A percentile compares a stretch with the other conserved stretches of the same genome.
Conservation (phyloP, 2,888 invertebrate species). For the Drosophila diplacantha region DNA sequence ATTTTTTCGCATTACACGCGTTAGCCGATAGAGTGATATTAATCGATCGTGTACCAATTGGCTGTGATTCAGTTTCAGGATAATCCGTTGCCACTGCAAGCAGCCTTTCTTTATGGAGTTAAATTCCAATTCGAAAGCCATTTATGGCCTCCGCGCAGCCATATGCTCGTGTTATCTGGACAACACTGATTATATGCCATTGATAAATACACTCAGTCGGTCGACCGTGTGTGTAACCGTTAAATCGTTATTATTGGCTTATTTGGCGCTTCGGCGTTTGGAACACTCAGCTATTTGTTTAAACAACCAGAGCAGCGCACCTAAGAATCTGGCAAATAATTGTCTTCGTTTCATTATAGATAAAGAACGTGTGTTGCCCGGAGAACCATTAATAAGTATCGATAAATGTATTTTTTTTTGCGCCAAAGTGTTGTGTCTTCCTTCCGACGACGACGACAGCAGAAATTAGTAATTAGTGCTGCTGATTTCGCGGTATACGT, state of each 20-base stretch:
- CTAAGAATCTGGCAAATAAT: constrained; percentile 38
- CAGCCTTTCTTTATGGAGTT: constrained; percentile 6
- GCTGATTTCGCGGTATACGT: constrained; percentile 30
- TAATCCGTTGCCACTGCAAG: constrained; percentile 2
- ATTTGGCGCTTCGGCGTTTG: constrained; percentile 42
- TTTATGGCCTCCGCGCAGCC: constrained; percentile 23
- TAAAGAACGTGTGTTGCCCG: constrained; percentile 40
- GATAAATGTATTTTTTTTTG: constrained; percentile 53
- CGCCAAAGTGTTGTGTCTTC: constrained; percentile 30
- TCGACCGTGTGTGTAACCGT: constrained; percentile 39
- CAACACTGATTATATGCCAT: constrained; percentile 36
- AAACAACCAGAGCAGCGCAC: constrained; percentile 21
- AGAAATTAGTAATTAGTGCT: constrained; percentile 57
- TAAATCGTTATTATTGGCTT: constrained; percentile 66
- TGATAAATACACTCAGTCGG: constrained; percentile 22
- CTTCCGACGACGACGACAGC: constrained; percentile 20
- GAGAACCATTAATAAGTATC: constrained; percentile 52
- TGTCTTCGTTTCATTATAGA: constrained; percentile 46
- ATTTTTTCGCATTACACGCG: constrained; percentile 28
- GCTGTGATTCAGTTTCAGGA: constrained; percentile 21
- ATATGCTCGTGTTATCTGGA: constrained; percentile 33
- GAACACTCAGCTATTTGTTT: constrained; percentile 42
- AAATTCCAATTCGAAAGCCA: background rate
- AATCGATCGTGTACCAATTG: background rate
- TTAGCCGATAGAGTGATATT: constrained; percentile 5